phyloP scores from a whole-genome alignment of 2,888 invertebrate genomes.

The Leptogaster cylindrica region DNA sequence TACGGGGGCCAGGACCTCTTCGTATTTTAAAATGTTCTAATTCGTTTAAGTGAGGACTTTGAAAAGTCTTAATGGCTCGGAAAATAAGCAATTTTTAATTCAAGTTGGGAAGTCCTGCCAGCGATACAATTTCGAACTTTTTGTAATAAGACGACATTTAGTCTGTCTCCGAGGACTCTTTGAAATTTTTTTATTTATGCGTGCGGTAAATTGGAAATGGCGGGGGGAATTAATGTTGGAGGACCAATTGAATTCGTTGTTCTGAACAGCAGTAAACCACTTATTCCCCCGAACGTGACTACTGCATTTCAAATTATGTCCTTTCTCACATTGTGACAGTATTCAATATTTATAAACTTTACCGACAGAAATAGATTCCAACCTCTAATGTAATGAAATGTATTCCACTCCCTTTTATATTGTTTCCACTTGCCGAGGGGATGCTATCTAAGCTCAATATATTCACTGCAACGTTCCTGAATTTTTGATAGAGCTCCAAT shows the following conservation, averaged over 20 bases:
- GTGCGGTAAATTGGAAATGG: background rate
- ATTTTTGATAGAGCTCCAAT: constrained; percentile 6
- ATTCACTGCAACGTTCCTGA: background rate
- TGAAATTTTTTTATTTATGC: background rate
- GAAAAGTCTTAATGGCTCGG: background rate
- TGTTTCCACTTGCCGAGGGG: no score
- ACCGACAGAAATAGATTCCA: no score
- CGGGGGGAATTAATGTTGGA: constrained; percentile 7
- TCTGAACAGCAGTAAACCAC: background rate
- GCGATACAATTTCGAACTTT: background rate
- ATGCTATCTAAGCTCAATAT: background rate
- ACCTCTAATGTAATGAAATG: no score
- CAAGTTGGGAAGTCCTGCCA: background rate
- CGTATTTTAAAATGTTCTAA: constrained; percentile 19
- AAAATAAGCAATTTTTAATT: constrained; percentile 35
- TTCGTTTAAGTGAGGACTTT: constrained; percentile 27
- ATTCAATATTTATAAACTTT: no score
- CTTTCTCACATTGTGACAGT: no score
- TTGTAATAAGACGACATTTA: background rate
- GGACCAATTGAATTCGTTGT: constrained; percentile 7
- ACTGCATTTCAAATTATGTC: background rate
- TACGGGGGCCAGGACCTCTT: background rate
- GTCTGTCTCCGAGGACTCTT: background rate
- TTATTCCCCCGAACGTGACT: no score
- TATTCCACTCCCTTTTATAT: no score